Conservation (phyloP, 2,113 vertebrate genomes). For the Toxostoma redivivum region DNA sequence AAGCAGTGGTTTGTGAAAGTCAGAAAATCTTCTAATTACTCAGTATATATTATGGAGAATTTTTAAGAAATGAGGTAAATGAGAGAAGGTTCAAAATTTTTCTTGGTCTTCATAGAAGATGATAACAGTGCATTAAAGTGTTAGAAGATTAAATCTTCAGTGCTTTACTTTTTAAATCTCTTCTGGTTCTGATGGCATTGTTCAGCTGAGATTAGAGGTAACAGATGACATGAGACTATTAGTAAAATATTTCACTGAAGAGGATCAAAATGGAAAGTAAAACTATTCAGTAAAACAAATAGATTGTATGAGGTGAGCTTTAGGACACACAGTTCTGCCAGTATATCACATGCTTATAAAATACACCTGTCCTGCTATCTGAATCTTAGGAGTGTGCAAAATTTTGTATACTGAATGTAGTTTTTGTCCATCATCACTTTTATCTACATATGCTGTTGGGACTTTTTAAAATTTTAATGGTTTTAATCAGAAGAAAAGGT, state of each 20-base stretch:
- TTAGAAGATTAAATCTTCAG: background rate
- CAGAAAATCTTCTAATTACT: background rate
- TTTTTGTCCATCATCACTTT: background rate
- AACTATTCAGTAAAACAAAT: background rate
- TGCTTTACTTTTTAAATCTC: background rate
- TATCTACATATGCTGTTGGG: background rate
- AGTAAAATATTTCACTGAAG: background rate
- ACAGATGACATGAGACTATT: background rate
- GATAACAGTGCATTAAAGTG: background rate
- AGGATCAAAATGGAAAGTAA: background rate
- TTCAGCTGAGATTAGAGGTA: background rate
- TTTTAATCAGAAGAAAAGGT: background rate
- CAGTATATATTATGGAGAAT: background rate
- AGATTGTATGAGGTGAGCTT: background rate
- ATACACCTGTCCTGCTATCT: background rate
- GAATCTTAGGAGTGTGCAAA: background rate
- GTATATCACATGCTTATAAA: background rate
- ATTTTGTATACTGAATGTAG: background rate
- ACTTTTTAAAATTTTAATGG: rapidly evolving
- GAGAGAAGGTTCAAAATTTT: background rate
- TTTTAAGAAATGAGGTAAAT: background rate
- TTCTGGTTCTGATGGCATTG: background rate
- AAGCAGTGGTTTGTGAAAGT: background rate
- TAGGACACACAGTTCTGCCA: background rate
- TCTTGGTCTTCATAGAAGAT: background rate